Evolutionary conservation across 1,140 invertebrate genomes (phyloP).

Genomic region (Drosophila ambigua): DNA sequence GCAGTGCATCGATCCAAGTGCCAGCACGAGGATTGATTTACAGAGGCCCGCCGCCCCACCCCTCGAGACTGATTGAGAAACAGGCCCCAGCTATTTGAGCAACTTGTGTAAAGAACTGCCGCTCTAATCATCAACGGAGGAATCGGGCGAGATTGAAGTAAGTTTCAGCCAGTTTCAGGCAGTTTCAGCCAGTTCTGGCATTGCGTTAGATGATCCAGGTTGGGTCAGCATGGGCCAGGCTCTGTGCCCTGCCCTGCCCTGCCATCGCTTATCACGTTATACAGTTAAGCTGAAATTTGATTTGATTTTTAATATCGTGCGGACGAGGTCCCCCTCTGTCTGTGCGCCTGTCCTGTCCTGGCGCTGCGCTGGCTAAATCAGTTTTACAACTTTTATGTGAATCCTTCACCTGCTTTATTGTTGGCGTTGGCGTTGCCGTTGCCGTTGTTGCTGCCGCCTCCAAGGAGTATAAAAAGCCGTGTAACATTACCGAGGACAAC

Average conservation of each 20-base stretch:
- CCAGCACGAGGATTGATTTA: constrained; percentile 44
- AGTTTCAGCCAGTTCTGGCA: not conserved
- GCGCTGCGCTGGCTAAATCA: constrained; percentile 48
- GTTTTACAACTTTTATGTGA: constrained; percentile 67
- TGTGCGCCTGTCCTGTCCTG: not conserved
- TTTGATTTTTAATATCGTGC: constrained; percentile 65
- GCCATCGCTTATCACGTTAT: constrained; percentile 20
- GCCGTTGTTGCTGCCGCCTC: constrained; percentile 29
- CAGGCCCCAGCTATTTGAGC: constrained; percentile 5
- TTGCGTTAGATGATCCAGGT: not conserved
- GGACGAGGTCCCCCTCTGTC: constrained; percentile 5
- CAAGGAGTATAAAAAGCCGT: constrained; percentile 52
- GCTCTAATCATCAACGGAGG: constrained; percentile 9
- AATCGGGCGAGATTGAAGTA: constrained; percentile 8
- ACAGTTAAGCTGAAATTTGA: constrained; percentile 61
- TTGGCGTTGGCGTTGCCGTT: constrained; percentile 30
- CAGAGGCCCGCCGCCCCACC: not conserved
- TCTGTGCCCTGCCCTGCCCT: not conserved
- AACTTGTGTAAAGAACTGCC: constrained; percentile 13
- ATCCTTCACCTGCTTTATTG: constrained; percentile 70
- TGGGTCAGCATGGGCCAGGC: not conserved
- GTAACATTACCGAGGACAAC: constrained; percentile 64
- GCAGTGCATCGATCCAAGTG: constrained; percentile 44
- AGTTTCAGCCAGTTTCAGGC: not conserved
- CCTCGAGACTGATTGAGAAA: constrained; percentile 18